phyloP scores from a whole-genome alignment of 2,888 invertebrate species.

The Campaea margaritaria region DNA sequence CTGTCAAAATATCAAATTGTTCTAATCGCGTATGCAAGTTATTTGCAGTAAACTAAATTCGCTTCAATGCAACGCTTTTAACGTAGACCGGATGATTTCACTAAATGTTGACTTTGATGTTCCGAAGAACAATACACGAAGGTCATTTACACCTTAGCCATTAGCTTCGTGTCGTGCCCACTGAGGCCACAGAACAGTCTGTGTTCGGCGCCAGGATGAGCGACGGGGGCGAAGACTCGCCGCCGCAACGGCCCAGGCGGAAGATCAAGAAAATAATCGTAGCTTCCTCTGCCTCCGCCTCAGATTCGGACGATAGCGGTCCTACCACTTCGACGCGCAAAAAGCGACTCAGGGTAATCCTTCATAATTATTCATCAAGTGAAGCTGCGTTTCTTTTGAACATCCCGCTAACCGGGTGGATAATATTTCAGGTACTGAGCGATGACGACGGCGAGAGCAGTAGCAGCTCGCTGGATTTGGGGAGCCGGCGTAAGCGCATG shows the following conservation, averaged over 20 bases:
- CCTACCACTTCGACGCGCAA: slow-evolving; percentile 69
- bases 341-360: slow-evolving; percentile 77
- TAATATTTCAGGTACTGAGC: slow-evolving; percentile 80
- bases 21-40: slow-evolving; percentile 62
- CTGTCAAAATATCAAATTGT: slow-evolving; percentile 79
- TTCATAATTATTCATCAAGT: not conserved
- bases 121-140: slow-evolving; percentile 58
- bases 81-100: slow-evolving; percentile 62
- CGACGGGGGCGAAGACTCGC: slow-evolving; percentile 71
- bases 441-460: slow-evolving; percentile 80
- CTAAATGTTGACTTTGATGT: slow-evolving; percentile 53
- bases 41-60: slow-evolving; percentile 51
- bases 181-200: slow-evolving; percentile 53
- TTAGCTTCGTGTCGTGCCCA: slow-evolving; percentile 74
- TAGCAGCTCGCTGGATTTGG: slow-evolving; percentile 66
- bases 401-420: slow-evolving; percentile 2
- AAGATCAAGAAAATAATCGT: slow-evolving; percentile 70
- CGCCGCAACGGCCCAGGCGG: slow-evolving; percentile 67
- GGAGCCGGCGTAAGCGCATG: slow-evolving; percentile 63
- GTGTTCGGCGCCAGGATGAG: slow-evolving; percentile 65
- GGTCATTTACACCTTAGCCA: slow-evolving; percentile 79
- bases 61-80: slow-evolving; percentile 49
- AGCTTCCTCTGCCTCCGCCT: slow-evolving; percentile 67
- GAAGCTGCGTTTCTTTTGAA: slow-evolving; percentile 19
- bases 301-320: slow-evolving; percentile 79